Conservation (phyloP, 2,888 invertebrate genomes). For the Formica aserva region DNA sequence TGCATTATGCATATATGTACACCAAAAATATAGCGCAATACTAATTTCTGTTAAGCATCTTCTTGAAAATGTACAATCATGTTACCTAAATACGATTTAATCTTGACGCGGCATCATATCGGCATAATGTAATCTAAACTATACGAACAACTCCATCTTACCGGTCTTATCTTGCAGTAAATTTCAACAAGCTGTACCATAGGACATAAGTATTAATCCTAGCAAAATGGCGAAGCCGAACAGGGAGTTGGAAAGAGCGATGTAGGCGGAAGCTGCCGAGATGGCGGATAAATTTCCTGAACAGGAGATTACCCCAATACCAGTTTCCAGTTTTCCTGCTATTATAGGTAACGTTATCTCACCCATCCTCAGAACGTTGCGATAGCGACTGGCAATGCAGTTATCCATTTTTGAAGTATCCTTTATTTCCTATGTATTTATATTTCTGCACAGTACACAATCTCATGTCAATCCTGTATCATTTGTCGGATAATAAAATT, state of each 20-base stretch:
- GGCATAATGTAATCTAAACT: conserved; percentile 52
- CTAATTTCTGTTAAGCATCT: not conserved
- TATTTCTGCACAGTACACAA: conserved; percentile 38
- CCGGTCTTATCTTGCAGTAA: conserved; percentile 62
- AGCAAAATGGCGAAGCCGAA: conserved; percentile 69
- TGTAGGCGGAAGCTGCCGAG: conserved; percentile 77
- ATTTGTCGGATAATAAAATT: conserved; percentile 43
- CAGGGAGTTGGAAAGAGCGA: conserved; percentile 71
- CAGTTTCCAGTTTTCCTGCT: conserved; percentile 77
- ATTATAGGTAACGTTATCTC: conserved; percentile 73
- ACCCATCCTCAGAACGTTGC: conserved; percentile 42
- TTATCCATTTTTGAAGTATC: conserved; percentile 56
- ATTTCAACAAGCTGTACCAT: conserved; percentile 64
- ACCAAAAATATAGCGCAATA: not conserved
- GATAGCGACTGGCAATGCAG: conserved; percentile 60
- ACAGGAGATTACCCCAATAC: conserved; percentile 82
- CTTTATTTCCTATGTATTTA: conserved; percentile 34
- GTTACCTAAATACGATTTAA: conserved; percentile 55
- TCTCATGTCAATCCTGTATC: conserved; percentile 22
- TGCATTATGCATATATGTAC: not conserved
- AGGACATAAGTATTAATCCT: conserved; percentile 74
- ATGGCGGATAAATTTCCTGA: conserved; percentile 82
- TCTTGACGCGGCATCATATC: conserved; percentile 43
- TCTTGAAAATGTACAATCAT: not conserved
- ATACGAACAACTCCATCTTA: conserved; percentile 43